Evolutionary conservation across 2,888 invertebrate genomes (phyloP).

Genomic region (Erebia epiphron): DNA sequence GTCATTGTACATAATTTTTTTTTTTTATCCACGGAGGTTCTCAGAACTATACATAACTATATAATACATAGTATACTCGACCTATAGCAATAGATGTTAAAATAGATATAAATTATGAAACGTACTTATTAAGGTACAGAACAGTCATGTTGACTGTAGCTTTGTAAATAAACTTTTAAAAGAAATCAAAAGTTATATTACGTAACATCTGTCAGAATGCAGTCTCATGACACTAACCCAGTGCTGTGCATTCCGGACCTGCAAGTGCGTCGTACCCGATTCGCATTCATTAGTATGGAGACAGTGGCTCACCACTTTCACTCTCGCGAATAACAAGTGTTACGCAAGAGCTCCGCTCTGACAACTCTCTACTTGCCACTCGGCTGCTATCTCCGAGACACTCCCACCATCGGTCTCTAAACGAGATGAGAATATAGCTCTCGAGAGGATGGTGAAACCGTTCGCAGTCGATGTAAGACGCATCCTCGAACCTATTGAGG

Average conservation of each 20-base stretch:
- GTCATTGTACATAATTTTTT: not conserved
- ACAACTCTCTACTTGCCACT: conserved; percentile 65
- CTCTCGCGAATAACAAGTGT: conserved; percentile 77
- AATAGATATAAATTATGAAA: not conserved
- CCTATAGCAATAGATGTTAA: not conserved
- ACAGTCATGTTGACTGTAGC: not conserved
- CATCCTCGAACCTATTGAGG: conserved; percentile 74
- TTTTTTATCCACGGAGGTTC: no score
- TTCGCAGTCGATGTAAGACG: conserved; percentile 57
- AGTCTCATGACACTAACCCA: conserved; percentile 72
- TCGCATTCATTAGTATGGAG: conserved; percentile 78
- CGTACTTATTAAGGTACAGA: not conserved
- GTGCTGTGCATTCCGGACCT: conserved; percentile 60
- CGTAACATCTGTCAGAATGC: conserved; percentile 62
- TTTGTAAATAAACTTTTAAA: conserved; percentile 5
- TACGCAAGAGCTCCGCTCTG: conserved; percentile 65
- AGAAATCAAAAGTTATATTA: conserved; percentile 65
- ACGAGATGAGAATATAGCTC: conserved; percentile 47
- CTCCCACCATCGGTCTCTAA: conserved; percentile 41
- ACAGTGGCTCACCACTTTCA: conserved; percentile 77
- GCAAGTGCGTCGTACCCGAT: conserved; percentile 64
- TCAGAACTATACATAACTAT: no score
- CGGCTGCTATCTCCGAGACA: conserved; percentile 55
- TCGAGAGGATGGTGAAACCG: conserved; percentile 55
- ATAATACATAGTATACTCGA: not conserved